Evolutionary conservation across 1,140 invertebrate genomes (phyloP).

Genomic region (Xylocopa sonorina): DNA sequence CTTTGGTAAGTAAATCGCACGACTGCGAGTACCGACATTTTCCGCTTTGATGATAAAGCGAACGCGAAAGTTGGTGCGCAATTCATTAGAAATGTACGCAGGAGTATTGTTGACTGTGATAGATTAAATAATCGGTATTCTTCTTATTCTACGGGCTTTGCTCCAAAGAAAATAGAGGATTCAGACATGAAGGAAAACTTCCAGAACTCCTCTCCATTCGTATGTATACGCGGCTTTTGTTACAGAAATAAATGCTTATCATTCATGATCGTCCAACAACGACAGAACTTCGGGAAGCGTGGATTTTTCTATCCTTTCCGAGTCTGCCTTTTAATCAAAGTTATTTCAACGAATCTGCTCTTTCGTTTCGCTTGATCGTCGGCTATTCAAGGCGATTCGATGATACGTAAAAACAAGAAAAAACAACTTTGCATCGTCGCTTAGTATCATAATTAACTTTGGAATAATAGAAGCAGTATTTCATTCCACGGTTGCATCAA

Average conservation of each 20-base stretch:
- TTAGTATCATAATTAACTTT: too few relatives aligned
- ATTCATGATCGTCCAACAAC: slow-evolving; percentile 29
- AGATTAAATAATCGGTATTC: too few relatives aligned
- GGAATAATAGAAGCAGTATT: neutral
- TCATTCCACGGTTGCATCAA: neutral
- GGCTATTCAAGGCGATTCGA: too few relatives aligned
- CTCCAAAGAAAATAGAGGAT: neutral
- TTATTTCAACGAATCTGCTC: neutral
- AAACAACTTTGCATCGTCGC: too few relatives aligned
- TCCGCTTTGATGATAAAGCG: neutral
- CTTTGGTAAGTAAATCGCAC: neutral
- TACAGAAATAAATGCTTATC: slow-evolving; percentile 35
- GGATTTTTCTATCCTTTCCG: neutral
- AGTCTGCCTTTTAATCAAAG: neutral
- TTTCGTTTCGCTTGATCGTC: too few relatives aligned
- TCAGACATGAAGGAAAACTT: neutral
- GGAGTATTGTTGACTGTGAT: neutral
- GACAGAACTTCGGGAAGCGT: slow-evolving; percentile 5
- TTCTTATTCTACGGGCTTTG: neutral
- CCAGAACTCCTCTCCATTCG: neutral
- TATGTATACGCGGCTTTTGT: neutral
- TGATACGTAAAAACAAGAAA: too few relatives aligned
- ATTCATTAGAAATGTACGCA: neutral
- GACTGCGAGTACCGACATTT: neutral
- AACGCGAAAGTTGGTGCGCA: neutral